Conservation (phyloP, 2,888 invertebrate genomes). For the Parthenolecanium corni region DNA sequence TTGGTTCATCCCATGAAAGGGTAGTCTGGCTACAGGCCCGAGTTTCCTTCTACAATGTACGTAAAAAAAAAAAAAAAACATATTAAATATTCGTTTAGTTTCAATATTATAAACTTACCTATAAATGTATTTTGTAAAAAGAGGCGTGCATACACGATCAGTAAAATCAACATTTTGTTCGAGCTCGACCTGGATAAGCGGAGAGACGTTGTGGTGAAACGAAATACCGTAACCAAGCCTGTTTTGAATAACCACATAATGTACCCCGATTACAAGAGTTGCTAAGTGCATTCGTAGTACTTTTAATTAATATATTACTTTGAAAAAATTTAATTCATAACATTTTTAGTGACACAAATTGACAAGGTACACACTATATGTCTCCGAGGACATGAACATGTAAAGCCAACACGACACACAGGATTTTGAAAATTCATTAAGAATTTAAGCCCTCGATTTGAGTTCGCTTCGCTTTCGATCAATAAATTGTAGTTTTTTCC, state of each 20-base stretch:
- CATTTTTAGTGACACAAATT: not conserved
- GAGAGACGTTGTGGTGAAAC: conserved; percentile 26
- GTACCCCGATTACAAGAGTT: conserved; percentile 18
- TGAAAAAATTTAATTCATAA: conserved; percentile 1
- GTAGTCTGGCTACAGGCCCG: too few relatives aligned
- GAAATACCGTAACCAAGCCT: conserved; percentile 29
- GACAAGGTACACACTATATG: not conserved
- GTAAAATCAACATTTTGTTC: conserved; percentile 26
- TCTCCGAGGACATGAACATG: too few relatives aligned
- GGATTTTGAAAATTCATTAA: too few relatives aligned
- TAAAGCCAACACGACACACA: not conserved
- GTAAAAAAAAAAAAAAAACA: not conserved
- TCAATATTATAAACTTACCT: conserved; percentile 11
- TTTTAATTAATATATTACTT: not conserved
- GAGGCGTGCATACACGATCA: conserved; percentile 9
- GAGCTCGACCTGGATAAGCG: conserved; percentile 27
- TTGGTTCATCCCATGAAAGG: too few relatives aligned
- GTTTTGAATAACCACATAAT: conserved; percentile 25
- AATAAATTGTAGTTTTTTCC: not conserved
- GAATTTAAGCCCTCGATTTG: not conserved
- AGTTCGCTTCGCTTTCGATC: not conserved
- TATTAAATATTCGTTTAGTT: conserved; percentile 14
- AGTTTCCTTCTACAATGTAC: too few relatives aligned
- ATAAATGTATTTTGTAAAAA: conserved; percentile 21
- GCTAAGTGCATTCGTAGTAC: conserved; percentile 9